These are phyloP conservation scores for Condylura cristata DNA, from an alignment of 2,113 vertebrate genomes.

Conservation along the genomic window DNA sequence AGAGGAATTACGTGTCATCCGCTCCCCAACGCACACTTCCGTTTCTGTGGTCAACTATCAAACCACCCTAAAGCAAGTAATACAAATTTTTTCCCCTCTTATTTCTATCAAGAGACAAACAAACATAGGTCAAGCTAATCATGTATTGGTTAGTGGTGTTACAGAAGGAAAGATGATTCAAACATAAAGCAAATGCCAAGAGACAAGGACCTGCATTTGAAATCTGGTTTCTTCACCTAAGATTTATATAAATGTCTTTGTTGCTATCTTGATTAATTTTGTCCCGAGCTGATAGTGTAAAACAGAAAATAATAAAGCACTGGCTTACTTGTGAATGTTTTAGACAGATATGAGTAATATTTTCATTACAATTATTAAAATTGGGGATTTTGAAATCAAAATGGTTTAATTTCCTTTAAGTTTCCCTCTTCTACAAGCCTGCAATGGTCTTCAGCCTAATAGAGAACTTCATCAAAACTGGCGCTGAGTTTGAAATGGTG, in stretches of 20 bases:
- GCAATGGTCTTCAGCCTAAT: not conserved
- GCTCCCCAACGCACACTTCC: not conserved
- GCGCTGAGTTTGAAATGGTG: not conserved
- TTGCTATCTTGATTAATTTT: slow-evolving; percentile 1
- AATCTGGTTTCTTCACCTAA: not conserved
- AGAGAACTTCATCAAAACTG: not conserved
- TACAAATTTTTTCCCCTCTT: not conserved
- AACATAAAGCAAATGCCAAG: not conserved
- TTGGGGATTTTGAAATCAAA: slow-evolving; percentile 52
- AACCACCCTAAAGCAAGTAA: not conserved
- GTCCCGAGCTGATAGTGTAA: not conserved
- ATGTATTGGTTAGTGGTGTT: not conserved
- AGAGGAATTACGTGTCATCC: not conserved
- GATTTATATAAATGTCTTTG: not conserved
- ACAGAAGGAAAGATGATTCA: not conserved
- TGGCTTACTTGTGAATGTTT: slow-evolving; percentile 38
- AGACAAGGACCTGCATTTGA: not conserved
- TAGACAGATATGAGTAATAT: slow-evolving; percentile 48
- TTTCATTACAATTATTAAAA: slow-evolving; percentile 43
- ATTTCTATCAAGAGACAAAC: not conserved
- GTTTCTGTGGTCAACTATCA: not conserved
- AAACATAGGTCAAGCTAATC: not conserved
- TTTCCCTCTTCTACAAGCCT: not conserved
- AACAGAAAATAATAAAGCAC: slow-evolving; percentile 37
- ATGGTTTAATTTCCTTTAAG: slow-evolving; percentile 41